Evolutionary conservation across 1,140 invertebrate species (phyloP).

Genomic region (Listronotus bonariensis): DNA sequence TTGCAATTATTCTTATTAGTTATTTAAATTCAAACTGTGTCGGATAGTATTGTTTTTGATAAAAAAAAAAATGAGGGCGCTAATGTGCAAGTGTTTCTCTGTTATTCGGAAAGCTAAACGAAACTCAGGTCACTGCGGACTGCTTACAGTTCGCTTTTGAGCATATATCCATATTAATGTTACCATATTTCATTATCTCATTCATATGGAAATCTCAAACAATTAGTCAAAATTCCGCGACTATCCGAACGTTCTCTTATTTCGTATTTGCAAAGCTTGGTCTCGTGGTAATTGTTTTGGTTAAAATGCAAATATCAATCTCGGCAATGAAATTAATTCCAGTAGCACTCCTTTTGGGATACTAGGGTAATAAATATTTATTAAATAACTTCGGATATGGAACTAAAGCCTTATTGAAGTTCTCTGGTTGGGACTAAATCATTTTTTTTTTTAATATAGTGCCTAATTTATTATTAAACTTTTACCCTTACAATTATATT

Average conservation of each 20-base stretch:
- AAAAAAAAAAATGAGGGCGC: too few relatives aligned
- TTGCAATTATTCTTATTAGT: too few relatives aligned
- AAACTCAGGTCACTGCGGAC: slow-evolving; percentile 45
- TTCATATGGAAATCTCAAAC: slow-evolving; percentile 58
- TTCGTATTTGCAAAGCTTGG: slow-evolving; percentile 30
- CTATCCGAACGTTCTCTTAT: slow-evolving; percentile 34
- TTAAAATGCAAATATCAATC: slow-evolving; percentile 33
- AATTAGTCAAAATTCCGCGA: slow-evolving; percentile 57
- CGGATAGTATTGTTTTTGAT: too few relatives aligned
- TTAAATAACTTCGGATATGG: too few relatives aligned
- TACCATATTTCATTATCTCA: slow-evolving; percentile 59
- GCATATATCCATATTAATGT: slow-evolving; percentile 58
- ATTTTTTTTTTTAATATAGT: too few relatives aligned
- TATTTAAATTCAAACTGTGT: too few relatives aligned
- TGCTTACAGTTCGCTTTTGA: slow-evolving; percentile 55
- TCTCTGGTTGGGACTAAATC: too few relatives aligned
- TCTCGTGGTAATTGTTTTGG: slow-evolving; percentile 27
- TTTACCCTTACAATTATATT: too few relatives aligned
- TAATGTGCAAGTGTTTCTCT: slow-evolving; percentile 11
- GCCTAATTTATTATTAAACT: too few relatives aligned
- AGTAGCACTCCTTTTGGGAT: neutral
- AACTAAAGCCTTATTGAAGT: too few relatives aligned
- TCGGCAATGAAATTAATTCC: slow-evolving; percentile 7
- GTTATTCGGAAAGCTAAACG: slow-evolving; percentile 33
- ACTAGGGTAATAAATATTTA: too few relatives aligned